phyloP scores from a whole-genome alignment of 2,888 invertebrate genomes.

The Thyatira batis region DNA sequence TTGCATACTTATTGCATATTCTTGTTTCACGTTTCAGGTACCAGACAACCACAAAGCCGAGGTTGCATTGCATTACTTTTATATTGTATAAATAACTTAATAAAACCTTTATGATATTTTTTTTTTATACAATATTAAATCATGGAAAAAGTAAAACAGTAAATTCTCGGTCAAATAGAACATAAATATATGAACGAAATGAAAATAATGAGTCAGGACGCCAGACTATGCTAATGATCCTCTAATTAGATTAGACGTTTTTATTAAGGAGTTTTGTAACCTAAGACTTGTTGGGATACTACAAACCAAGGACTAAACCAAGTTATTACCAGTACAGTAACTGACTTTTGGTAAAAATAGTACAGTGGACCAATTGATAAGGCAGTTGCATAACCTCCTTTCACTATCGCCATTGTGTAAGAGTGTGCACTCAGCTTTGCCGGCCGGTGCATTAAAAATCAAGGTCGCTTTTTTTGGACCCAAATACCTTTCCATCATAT shows the following conservation, averaged over 20 bases:
- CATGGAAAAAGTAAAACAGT: no score
- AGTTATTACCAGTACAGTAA: slow-evolving; percentile 5
- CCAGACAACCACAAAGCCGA: background rate
- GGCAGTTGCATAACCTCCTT: slow-evolving; percentile 57
- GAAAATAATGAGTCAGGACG: no score
- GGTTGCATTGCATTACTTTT: background rate
- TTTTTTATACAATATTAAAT: no score
- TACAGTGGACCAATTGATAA: slow-evolving; percentile 43
- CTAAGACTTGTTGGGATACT: background rate
- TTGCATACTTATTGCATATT: background rate
- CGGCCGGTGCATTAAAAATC: slow-evolving; percentile 36
- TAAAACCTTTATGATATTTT: no score
- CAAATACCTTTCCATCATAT: background rate
- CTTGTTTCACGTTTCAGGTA: background rate
- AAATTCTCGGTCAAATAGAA: no score
- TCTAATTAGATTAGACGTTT: no score
- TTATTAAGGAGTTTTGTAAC: no score
- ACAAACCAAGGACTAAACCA: background rate
- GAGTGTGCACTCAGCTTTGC: slow-evolving; percentile 21
- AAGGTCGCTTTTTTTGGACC: slow-evolving; percentile 34
- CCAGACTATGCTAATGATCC: no score
- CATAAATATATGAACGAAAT: no score
- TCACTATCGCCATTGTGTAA: slow-evolving; percentile 52
- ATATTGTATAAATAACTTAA: background rate
- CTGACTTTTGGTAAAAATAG: slow-evolving; percentile 34